Conservation (phyloP, 2,888 invertebrate species). For the Iphiclides podalirius region DNA sequence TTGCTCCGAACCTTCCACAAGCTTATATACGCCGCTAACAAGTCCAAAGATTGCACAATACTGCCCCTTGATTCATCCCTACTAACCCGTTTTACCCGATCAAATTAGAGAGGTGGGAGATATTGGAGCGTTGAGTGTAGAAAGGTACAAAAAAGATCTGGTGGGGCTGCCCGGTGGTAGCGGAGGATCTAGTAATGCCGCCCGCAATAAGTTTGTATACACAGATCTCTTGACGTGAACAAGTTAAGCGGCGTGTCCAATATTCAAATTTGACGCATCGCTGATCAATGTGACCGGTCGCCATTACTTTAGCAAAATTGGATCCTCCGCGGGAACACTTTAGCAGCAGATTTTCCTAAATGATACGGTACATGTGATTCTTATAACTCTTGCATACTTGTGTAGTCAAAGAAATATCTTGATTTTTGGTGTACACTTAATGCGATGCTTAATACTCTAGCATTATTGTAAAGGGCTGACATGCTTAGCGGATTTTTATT, state of each 20-base stretch:
- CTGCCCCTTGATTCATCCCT: constrained; percentile 71
- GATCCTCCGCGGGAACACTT: too few species aligned
- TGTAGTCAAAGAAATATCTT: too few species aligned
- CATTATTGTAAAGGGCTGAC: too few species aligned
- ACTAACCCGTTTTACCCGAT: constrained; percentile 59
- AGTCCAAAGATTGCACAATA: constrained; percentile 63
- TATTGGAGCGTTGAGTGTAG: constrained; percentile 31
- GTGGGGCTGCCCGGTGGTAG: constrained; percentile 54
- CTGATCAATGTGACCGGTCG: too few species aligned
- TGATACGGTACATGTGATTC: too few species aligned
- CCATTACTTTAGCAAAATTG: too few species aligned
- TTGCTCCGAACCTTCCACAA: constrained; percentile 50
- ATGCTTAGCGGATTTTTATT: too few species aligned
- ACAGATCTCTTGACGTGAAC: constrained; percentile 28
- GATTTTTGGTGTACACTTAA: too few species aligned
- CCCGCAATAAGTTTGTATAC: constrained; percentile 23
- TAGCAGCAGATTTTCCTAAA: too few species aligned
- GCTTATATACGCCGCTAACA: constrained; percentile 61
- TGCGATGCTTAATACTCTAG: too few species aligned
- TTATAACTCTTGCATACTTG: too few species aligned
- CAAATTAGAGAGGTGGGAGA: constrained; percentile 50
- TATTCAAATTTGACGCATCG: too few species aligned
- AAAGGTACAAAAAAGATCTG: constrained; percentile 43
- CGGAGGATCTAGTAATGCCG: constrained; percentile 31
- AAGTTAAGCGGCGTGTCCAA: not conserved